Evolutionary conservation across 2,888 invertebrate genomes (phyloP).

Genomic region (Esperia sulphurella): DNA sequence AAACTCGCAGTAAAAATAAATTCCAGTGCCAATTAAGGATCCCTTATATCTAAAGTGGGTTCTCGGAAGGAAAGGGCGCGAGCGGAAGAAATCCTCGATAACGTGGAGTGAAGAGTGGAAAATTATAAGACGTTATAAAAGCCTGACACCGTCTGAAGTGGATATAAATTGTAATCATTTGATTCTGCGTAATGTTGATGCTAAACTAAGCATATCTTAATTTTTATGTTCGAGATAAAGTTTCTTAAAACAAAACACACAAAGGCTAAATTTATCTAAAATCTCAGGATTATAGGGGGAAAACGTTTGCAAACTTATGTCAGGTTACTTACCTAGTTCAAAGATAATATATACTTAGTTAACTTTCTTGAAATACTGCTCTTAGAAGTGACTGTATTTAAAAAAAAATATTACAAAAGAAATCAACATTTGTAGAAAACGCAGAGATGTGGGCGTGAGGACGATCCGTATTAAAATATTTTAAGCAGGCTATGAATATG

Average conservation of each 20-base stretch:
- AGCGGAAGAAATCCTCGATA: slow-evolving; percentile 71
- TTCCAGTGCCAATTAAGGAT: slow-evolving; percentile 68
- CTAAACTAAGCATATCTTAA: not conserved
- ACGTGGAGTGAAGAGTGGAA: slow-evolving; percentile 63
- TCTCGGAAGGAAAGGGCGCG: slow-evolving; percentile 64
- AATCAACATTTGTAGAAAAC: slow-evolving; percentile 70
- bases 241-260: no score
- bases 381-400: not conserved
- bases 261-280: no score
- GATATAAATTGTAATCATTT: slow-evolving; percentile 47
- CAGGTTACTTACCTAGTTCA: not conserved
- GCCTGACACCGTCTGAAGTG: slow-evolving; percentile 46
- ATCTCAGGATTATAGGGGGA: no score
- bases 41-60: slow-evolving; percentile 69
- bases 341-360: not conserved
- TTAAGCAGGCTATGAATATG: slow-evolving; percentile 79
- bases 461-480: slow-evolving; percentile 76
- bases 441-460: slow-evolving; percentile 52
- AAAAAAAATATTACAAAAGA: slow-evolving; percentile 37
- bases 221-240: no score
- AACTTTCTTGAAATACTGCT: not conserved
- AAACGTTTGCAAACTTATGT: no score
- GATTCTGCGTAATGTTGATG: slow-evolving; percentile 17
- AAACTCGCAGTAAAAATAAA: slow-evolving; percentile 57
- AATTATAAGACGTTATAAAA: slow-evolving; percentile 63